Evolutionary conservation across 2,888 invertebrate genomes (phyloP).

Genomic region (Tenthredo scrophulariae): DNA sequence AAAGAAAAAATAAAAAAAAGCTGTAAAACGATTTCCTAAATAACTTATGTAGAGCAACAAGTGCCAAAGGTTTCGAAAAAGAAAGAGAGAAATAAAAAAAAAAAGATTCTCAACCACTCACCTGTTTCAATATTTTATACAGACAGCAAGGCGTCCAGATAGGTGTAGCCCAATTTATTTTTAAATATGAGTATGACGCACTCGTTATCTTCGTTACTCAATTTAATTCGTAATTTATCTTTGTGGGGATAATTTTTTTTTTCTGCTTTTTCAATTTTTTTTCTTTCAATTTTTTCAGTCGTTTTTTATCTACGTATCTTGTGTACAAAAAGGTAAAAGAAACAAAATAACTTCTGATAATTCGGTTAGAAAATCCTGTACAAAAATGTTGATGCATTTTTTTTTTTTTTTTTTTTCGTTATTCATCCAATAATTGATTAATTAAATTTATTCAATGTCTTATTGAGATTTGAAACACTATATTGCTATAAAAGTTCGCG

Average conservation of each 20-base stretch:
- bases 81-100: not conserved
- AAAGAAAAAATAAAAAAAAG: not conserved
- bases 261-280: not conserved
- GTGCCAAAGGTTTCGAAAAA: constrained; percentile 1
- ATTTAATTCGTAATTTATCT: not conserved
- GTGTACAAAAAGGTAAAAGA: too few relatives aligned
- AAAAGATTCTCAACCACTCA: not conserved
- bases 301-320: not conserved
- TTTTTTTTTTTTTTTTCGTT: too few relatives aligned
- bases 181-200: constrained; percentile 12
- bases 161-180: constrained; percentile 20
- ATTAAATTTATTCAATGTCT: too few relatives aligned
- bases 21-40: not conserved
- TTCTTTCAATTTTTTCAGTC: not conserved
- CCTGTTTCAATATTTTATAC: constrained; percentile 40
- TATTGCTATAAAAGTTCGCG: too few relatives aligned
- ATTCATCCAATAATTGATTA: too few relatives aligned
- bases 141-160: constrained; percentile 35
- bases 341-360: too few relatives aligned
- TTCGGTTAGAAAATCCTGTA: too few relatives aligned
- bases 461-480: not conserved
- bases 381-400: too few relatives aligned
- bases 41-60: constrained; percentile 31
- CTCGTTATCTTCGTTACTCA: not conserved
- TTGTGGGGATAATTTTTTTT: not conserved